Evolutionary conservation across 2,888 invertebrate genomes (phyloP).

Genomic region (Galerucella nymphaeae): DNA sequence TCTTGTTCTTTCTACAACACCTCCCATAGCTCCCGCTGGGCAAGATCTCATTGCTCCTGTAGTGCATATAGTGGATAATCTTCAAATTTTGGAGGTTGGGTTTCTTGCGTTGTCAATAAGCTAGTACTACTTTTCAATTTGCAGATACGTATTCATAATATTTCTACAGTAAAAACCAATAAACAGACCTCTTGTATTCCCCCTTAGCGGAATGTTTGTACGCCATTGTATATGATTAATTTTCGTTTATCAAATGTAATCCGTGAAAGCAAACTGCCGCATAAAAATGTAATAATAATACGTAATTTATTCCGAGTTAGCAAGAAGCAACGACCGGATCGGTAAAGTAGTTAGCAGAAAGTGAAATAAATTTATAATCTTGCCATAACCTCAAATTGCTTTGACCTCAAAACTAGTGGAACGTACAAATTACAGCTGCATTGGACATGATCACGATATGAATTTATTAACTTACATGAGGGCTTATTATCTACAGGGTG

Average conservation of each 20-base stretch:
- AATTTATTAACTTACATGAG: constrained; percentile 18
- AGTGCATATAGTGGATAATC: too few relatives aligned
- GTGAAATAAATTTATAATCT: constrained; percentile 39
- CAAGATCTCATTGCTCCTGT: too few relatives aligned
- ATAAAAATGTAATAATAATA: constrained; percentile 33
- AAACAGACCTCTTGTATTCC: neutral
- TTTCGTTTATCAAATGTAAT: constrained; percentile 25
- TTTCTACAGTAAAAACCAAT: neutral
- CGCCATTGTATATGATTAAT: constrained; percentile 31
- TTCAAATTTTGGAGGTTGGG: too few relatives aligned
- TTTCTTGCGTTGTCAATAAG: too few relatives aligned
- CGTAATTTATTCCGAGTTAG: constrained; percentile 30
- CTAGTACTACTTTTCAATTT: too few relatives aligned
- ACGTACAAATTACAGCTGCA: constrained; percentile 31
- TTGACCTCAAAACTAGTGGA: constrained; percentile 37
- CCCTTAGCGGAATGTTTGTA: neutral
- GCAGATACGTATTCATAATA: too few relatives aligned
- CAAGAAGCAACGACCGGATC: constrained; percentile 23
- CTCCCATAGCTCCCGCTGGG: too few relatives aligned
- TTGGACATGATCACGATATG: constrained; percentile 25
- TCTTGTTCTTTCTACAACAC: too few relatives aligned
- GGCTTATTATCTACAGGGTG: constrained; percentile 9
- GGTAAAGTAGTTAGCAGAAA: constrained; percentile 35
- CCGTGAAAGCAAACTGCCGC: constrained; percentile 34
- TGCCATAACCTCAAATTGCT: constrained; percentile 37